phyloP scores from a whole-genome alignment of 2,888 invertebrate species.

The Brenthis daphne region DNA sequence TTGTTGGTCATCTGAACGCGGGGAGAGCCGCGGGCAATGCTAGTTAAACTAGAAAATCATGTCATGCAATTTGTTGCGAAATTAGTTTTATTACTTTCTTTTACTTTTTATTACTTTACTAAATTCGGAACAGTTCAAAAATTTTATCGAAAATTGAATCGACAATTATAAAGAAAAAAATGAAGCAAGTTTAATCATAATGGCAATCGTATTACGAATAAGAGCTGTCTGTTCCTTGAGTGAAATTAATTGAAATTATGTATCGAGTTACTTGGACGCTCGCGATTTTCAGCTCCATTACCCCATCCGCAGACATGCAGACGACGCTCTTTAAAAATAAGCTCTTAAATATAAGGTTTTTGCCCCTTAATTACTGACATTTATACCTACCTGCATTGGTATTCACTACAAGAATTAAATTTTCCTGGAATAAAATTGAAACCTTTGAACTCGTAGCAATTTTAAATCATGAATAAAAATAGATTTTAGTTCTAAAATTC shows the following conservation, averaged over 20 bases:
- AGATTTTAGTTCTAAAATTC: too few relatives aligned
- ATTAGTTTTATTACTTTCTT: too few relatives aligned
- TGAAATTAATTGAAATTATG: slow-evolving; percentile 68
- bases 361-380: neutral
- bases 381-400: neutral
- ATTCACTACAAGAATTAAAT: too few relatives aligned
- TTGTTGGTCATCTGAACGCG: too few relatives aligned
- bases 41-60: too few relatives aligned
- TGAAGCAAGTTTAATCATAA: slow-evolving; percentile 45
- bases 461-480: too few relatives aligned
- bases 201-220: slow-evolving; percentile 52
- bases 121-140: too few relatives aligned
- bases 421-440: too few relatives aligned
- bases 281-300: slow-evolving; percentile 49
- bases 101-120: too few relatives aligned
- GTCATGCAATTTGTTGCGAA: too few relatives aligned
- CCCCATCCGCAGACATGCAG: slow-evolving; percentile 36
- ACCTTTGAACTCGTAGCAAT: too few relatives aligned
- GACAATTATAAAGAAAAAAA: neutral
- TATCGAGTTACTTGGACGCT: slow-evolving; percentile 61
- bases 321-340: slow-evolving; percentile 38
- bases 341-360: slow-evolving; percentile 2
- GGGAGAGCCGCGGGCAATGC: too few relatives aligned
- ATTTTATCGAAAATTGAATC: neutral
- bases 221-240: slow-evolving; percentile 50